A percentile compares a stretch with the other conserved stretches of the same genome.
phyloP scores from a whole-genome alignment of 2,797 vertebrate genomes.

The Eulemur coronatus region DNA sequence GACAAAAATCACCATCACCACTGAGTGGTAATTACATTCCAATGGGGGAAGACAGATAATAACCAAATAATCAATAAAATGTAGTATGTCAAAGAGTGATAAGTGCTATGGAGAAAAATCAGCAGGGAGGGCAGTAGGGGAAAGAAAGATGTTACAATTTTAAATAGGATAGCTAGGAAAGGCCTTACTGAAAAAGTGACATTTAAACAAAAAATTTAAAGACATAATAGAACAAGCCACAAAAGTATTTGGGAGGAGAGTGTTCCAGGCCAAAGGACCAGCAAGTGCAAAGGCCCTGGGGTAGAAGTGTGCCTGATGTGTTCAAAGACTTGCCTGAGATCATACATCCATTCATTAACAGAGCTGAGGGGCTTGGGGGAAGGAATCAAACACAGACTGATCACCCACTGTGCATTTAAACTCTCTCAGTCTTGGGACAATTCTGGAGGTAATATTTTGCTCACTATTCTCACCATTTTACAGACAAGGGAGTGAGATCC shows the following conservation, averaged over 20 bases:
- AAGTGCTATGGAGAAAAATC: background rate
- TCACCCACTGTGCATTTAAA: background rate
- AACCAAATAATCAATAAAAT: background rate
- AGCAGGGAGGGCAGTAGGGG: background rate
- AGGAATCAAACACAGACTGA: background rate
- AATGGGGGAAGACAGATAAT: background rate
- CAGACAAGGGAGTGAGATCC: background rate
- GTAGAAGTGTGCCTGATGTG: background rate
- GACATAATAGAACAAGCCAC: background rate
- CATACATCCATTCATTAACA: background rate
- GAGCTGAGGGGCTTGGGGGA: background rate
- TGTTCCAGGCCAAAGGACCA: background rate
- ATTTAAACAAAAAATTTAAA: conserved; percentile 19
- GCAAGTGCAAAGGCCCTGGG: conserved; percentile 8
- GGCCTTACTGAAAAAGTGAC: background rate
- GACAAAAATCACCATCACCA: background rate
- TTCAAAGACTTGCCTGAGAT: background rate
- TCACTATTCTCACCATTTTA: background rate
- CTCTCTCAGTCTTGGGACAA: background rate
- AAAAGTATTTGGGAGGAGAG: background rate
- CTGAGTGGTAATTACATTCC: background rate
- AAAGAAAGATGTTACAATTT: background rate
- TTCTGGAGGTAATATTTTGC: background rate
- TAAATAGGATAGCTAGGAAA: conserved; percentile 3
- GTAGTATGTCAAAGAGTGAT: background rate